Base-by-base conservation (phyloP, 2,797 vertebrate genomes). In the Cuculus canorus region DNA sequence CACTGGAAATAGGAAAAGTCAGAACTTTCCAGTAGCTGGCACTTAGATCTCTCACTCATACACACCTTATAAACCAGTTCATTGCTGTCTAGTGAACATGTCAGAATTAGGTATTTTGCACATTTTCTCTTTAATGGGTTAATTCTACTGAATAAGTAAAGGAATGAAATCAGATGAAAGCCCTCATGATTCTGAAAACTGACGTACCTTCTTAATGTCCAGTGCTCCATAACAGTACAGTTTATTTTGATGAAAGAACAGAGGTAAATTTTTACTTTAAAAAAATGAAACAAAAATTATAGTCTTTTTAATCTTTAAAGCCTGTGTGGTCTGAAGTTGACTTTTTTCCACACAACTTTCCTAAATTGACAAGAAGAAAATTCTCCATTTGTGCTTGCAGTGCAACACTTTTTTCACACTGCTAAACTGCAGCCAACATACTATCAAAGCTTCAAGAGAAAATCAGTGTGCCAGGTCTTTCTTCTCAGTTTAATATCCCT, bases 371-470 rank as follows among this genome's bases (percentile, higher is more conserved):
- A 90, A 73, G 90, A 90, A 82, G 72, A 95, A 86, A 83, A 88
- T 85, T 86, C 56, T 68, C 54, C 47, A 50, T 1, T 73, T 93
- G 87, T 92, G 65, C 82, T 96, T 96, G 93, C 82, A 66, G 48
- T 88, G 86, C 83, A 94, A 78, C 45, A 41, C 77, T 94, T 94
- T 93, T 88, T 86, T 92, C 92, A 85, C 56, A 84, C 43, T 65
- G 71, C 39, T 90, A 94, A 86, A 57, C 43, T 77, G 27, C 14
- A 77, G 78, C 90, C 93, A 96, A 89, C 30, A 52, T 75, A 48
- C 81, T 86, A 81, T 94, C 93, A 93, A 92, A 94, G 43, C 84
- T 97, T 94, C 87, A 93, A 90, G 92, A 88, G 43, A 47, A 90
- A 88, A 56, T 56, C 84, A 73, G 80, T n/a, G 64, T 64, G 89